Evolutionary conservation across 2,888 invertebrate species (phyloP), one percentile per base, ranked within the genome.

Genomic region (Caenorhabditis doughertyi): DNA sequence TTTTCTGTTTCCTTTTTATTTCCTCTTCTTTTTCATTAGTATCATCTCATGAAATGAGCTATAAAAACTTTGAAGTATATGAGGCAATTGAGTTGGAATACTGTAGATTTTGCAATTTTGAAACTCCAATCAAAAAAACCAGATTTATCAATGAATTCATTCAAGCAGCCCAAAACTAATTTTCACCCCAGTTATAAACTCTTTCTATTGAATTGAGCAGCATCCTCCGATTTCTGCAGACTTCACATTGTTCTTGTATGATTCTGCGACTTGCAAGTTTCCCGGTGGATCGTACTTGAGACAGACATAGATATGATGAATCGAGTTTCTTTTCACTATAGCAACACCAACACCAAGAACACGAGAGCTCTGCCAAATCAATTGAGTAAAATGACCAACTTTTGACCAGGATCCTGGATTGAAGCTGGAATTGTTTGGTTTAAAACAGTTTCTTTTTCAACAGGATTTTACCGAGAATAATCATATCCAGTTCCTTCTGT

Each of bases 321-420:
- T 65, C 2, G 62, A 16, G 32, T 47, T 72, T 2, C 73, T 55
- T 23, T 76, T 67, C 13, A 71, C 60, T 39, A 88, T 82, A 23
- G 86, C 70, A 0, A 89, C 81, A 11, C 89, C 89, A 18, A 90
- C 87, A 3, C 90, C 90, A 9, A 90, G 79, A 18, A 80, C 67
- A 1, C 80, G 55, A 11, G 86, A 83, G 0, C 80, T 55, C 32
- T 79, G 60, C 90, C 90, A 90, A n/a, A 90, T 65, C 42, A 90
- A 70, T 70, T 90, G 90, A 13, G 90, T 89, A 71, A 89, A 90
- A 73, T 90, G 90, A 21, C 89, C 89, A 9, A 79, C 81, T 42
- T 81, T 79, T 58, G 76, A 82, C 67, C 84, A 87, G 23, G 67
- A 68, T 3, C 27, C 23, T 1, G 86, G 82, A 13, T 53, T 67